Evolutionary conservation across 2,797 vertebrate genomes (phyloP).

Genomic region (Philypnodon macrostomus): DNA sequence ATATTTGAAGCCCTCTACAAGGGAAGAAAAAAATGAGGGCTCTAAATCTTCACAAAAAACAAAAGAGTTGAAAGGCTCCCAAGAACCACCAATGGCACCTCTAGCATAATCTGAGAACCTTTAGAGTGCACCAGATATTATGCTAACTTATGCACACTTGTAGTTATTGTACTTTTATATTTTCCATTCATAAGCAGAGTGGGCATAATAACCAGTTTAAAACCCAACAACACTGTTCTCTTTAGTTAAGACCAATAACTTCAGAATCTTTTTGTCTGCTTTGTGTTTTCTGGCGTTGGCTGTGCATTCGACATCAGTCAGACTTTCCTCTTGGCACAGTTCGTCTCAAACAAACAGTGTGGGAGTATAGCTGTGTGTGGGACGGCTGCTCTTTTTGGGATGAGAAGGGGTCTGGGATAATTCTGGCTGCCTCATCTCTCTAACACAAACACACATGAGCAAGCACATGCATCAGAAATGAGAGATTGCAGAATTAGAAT

Average conservation of each 20-base stretch:
- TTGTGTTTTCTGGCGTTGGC: conserved; percentile 6
- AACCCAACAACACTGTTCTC: conserved; percentile 12
- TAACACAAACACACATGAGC: neutral
- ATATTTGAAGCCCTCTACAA: too few relatives aligned
- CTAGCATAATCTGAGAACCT: too few relatives aligned
- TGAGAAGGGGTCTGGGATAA: conserved; percentile 1
- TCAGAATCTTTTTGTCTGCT: conserved; percentile 11
- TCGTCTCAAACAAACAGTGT: conserved; percentile 27
- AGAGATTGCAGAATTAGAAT: conserved; percentile 25
- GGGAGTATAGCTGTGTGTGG: conserved; percentile 10
- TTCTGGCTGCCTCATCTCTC: neutral
- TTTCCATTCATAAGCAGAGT: too few relatives aligned
- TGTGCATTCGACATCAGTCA: conserved; percentile 33
- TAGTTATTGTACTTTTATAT: too few relatives aligned
- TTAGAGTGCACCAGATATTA: too few relatives aligned
- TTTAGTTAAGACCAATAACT: neutral
- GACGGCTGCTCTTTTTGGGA: conserved; percentile 22
- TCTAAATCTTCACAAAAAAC: too few relatives aligned
- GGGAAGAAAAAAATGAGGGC: too few relatives aligned
- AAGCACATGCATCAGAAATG: conserved; percentile 6
- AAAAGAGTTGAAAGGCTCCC: too few relatives aligned
- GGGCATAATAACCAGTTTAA: neutral
- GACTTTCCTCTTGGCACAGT: conserved; percentile 16
- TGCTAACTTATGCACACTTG: too few relatives aligned
- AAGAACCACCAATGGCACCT: too few relatives aligned